Evolutionary conservation across 2,113 vertebrate genomes (phyloP).

Genomic region (Numida meleagris): DNA sequence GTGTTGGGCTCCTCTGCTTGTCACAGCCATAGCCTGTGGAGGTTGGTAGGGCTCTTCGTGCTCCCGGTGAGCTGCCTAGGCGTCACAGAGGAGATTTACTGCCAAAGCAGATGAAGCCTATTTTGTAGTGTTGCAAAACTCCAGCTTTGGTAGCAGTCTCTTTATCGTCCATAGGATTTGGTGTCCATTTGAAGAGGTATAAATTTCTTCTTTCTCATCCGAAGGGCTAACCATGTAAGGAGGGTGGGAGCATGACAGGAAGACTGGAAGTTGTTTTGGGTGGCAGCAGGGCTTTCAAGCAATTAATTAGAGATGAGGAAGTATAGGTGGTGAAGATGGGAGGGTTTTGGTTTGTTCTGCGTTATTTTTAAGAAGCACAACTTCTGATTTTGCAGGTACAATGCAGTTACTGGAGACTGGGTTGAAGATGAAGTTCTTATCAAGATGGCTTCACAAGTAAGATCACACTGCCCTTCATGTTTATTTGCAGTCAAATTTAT

Average conservation of each 20-base stretch:
- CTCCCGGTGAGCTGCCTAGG: not conserved
- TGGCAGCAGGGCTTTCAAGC: not conserved
- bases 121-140: not conserved
- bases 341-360: not conserved
- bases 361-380: not conserved
- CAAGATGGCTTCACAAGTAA: conserved; percentile 94
- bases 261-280: not conserved
- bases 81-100: not conserved
- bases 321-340: not conserved
- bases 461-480: not conserved
- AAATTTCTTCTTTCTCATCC: not conserved
- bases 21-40: not conserved
- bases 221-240: not conserved
- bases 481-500: not conserved
- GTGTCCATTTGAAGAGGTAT: not conserved
- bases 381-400: conserved; percentile 83
- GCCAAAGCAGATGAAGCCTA: not conserved
- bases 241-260: not conserved
- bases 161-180: not conserved
- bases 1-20: not conserved
- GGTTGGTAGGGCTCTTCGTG: not conserved
- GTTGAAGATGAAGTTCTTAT: conserved; percentile 90
- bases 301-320: not conserved
- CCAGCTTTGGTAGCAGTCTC: not conserved
- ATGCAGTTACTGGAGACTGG: conserved; percentile 90